Evolutionary conservation across 64 coral and sea anemone species (phyloP).

Genomic region (Montipora sp.): DNA sequence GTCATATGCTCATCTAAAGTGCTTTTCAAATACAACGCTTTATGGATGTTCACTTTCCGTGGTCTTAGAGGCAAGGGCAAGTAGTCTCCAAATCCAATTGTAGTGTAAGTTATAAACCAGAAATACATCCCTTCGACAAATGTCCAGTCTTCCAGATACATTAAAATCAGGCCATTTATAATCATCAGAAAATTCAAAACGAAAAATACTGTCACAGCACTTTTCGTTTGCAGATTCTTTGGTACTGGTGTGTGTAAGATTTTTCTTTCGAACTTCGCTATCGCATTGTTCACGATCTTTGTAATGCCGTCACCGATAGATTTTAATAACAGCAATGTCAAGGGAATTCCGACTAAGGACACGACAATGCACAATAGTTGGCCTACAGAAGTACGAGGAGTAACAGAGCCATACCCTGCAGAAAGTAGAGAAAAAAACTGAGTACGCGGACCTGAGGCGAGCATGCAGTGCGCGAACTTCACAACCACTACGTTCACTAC

Average conservation of each 20-base stretch:
- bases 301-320: slow-evolving; percentile 15
- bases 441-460: too few relatives aligned
- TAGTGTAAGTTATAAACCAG: slow-evolving; percentile 60
- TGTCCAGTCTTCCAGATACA: neutral
- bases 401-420: slow-evolving; percentile 43
- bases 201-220: slow-evolving; percentile 28
- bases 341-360: slow-evolving; percentile 16
- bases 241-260: neutral
- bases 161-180: neutral
- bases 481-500: too few relatives aligned
- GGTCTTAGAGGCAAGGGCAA: neutral
- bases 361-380: slow-evolving; percentile 8
- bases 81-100: slow-evolving; percentile 76
- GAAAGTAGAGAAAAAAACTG: neutral
- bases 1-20: neutral
- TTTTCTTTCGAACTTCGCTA: slow-evolving; percentile 22
- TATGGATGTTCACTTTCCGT: neutral
- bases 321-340: slow-evolving; percentile 15
- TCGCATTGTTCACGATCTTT: neutral
- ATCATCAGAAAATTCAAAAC: neutral
- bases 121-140: slow-evolving; percentile 57
- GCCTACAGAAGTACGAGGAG: slow-evolving; percentile 2
- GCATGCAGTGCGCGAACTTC: neutral
- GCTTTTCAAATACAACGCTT: neutral
- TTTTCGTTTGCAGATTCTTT: slow-evolving; percentile 47